A percentile compares a stretch with the other conserved stretches of the same genome.
Evolutionary conservation across 2,113 vertebrate species (phyloP).

Genomic region (Ciconia stormi): DNA sequence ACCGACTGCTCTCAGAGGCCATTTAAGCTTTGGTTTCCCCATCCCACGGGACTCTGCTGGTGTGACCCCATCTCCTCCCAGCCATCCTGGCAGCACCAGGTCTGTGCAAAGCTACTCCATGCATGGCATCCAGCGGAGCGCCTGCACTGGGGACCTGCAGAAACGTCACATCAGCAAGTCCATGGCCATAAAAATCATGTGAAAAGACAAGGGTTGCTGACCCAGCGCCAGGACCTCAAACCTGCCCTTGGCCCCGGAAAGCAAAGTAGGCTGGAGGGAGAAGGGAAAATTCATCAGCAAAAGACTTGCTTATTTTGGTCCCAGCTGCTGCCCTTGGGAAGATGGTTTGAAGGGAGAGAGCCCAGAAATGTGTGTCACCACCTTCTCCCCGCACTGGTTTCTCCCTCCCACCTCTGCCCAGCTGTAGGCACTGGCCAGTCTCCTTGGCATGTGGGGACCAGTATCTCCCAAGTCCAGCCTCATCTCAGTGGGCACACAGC

Average conservation of each 20-base stretch:
- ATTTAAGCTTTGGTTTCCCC: neutral
- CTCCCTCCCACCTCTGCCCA: neutral
- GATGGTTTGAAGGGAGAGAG: neutral
- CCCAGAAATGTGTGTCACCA: neutral
- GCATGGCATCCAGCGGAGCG: neutral
- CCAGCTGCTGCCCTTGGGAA: neutral
- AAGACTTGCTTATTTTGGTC: neutral
- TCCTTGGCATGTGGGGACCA: neutral
- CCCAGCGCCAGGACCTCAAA: neutral
- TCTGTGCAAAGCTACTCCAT: neutral
- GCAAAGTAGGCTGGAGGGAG: neutral
- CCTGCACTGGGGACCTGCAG: neutral
- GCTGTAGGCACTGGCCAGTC: neutral
- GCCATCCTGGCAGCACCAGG: neutral
- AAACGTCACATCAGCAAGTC: neutral
- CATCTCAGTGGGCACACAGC: neutral
- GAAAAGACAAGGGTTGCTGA: neutral
- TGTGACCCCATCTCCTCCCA: neutral
- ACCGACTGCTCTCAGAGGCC: neutral
- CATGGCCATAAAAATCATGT: fast-evolving
- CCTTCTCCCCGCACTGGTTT: fast-evolving
- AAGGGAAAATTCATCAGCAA: neutral
- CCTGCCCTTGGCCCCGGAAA: fast-evolving
- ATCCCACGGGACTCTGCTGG: neutral
- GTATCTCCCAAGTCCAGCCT: neutral